Conservation (phyloP, 2,888 invertebrate species). For the Luperina testacea region DNA sequence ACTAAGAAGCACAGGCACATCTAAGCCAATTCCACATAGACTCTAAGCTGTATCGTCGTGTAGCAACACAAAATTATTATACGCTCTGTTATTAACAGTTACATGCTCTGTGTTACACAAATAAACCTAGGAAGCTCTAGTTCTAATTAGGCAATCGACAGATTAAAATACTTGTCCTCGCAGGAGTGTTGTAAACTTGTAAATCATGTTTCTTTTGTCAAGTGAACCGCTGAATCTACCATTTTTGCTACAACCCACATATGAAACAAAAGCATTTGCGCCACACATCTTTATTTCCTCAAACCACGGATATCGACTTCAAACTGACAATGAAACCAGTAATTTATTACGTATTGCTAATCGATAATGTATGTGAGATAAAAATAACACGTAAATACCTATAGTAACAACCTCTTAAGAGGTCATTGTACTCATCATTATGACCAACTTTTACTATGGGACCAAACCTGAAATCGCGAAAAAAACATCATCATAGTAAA, state of each 20-base stretch:
- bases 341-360: conserved; percentile 14
- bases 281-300: background rate
- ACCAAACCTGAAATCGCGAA: too few relatives aligned
- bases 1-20: background rate
- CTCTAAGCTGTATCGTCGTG: background rate
- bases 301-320: too few relatives aligned
- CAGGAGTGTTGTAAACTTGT: too few relatives aligned
- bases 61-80: background rate
- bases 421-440: too few relatives aligned
- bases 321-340: background rate
- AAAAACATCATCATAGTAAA: too few relatives aligned
- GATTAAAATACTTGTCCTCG: too few relatives aligned
- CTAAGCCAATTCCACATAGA: background rate
- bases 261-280: background rate
- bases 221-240: background rate
- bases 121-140: background rate
- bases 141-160: background rate
- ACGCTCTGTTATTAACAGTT: too few relatives aligned
- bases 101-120: background rate
- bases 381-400: background rate
- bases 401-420: too few relatives aligned
- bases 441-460: too few relatives aligned
- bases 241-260: background rate
- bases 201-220: background rate
- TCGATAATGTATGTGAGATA: background rate